Evolutionary conservation across 2,888 invertebrate species (phyloP).

Genomic region (Leucozona laternaria): DNA sequence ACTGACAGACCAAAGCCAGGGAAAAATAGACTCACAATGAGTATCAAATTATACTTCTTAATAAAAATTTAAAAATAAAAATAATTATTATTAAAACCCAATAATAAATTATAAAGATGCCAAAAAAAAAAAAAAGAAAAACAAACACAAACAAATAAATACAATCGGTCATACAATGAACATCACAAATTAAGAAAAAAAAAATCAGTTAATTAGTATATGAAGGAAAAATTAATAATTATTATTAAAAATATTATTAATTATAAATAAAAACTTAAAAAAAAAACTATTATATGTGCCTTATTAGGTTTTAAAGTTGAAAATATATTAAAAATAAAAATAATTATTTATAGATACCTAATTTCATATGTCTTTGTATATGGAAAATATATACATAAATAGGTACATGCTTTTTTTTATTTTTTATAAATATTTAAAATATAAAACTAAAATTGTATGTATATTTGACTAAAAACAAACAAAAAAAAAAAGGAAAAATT

Average conservation of each 20-base stretch:
- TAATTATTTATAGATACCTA: constrained; percentile 49
- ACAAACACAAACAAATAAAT: constrained; percentile 11
- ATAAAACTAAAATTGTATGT: background rate
- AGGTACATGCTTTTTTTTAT: background rate
- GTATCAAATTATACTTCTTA: background rate
- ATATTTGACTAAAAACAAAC: constrained; percentile 13
- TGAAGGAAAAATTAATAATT: constrained; percentile 24
- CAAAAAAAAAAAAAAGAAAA: constrained; percentile 41
- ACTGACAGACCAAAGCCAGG: constrained; percentile 70
- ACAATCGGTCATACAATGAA: constrained; percentile 54
- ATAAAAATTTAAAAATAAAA: background rate
- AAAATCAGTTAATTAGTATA: constrained; percentile 34
- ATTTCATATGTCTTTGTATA: constrained; percentile 18
- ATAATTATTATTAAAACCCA: background rate
- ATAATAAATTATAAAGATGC: constrained; percentile 31
- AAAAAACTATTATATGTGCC: constrained; percentile 80
- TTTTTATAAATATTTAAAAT: background rate
- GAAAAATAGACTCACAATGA: constrained; percentile 50
- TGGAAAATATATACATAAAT: constrained; percentile 19
- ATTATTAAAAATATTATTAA: constrained; percentile 14
- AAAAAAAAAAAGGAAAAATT: background rate
- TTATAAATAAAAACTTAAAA: background rate
- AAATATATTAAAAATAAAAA: constrained; percentile 58
- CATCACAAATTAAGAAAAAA: constrained; percentile 62
- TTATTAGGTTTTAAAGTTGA: constrained; percentile 81